Percentiles rank a stretch among this genome's conserved stretches.
These are phyloP conservation scores for Leptobrachium ailaonicum DNA, from an alignment of 2,113 vertebrate species.

Conservation along the genomic window DNA sequence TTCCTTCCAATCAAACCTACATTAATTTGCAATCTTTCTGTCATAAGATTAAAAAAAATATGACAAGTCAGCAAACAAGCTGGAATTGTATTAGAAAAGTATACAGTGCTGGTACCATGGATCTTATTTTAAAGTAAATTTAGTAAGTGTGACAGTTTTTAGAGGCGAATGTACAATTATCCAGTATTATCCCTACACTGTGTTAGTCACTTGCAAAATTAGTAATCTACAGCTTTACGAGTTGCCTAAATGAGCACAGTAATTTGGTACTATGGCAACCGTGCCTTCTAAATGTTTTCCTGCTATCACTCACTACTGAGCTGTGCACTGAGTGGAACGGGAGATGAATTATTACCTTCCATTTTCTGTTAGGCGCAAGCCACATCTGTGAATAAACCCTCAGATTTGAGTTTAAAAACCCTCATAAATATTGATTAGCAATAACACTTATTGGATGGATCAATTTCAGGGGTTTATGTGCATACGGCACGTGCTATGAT, in stretches of 20 bases:
- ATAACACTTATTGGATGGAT: conserved; percentile 36
- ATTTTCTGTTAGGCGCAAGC: conserved; percentile 29
- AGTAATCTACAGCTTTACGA: conserved; percentile 44
- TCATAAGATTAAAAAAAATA: conserved; percentile 8
- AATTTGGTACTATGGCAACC: conserved; percentile 47
- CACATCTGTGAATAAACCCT: conserved; percentile 31
- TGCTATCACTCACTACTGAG: conserved; percentile 24
- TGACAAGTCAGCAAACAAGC: conserved; percentile 26
- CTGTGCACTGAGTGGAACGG: conserved; percentile 29
- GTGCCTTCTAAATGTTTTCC: conserved; percentile 37
- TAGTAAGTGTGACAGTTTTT: conserved; percentile 50
- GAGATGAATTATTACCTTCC: conserved; percentile 41
- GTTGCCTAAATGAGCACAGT: conserved; percentile 46
- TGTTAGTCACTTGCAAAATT: conserved; percentile 49
- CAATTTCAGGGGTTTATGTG: conserved; percentile 9
- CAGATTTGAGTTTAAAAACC: conserved; percentile 5
- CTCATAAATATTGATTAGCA: conserved; percentile 42
- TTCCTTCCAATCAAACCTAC: conserved; percentile 17
- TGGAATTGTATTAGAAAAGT: conserved; percentile 24
- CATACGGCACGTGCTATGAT: background rate
- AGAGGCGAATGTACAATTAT: conserved; percentile 48
- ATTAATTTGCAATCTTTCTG: conserved; percentile 21
- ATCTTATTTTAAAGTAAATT: conserved; percentile 34
- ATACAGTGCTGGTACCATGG: conserved; percentile 6
- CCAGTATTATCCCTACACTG: conserved; percentile 39